Conservation (phyloP, 2,113 vertebrate genomes). For the Tamias sibiricus region DNA sequence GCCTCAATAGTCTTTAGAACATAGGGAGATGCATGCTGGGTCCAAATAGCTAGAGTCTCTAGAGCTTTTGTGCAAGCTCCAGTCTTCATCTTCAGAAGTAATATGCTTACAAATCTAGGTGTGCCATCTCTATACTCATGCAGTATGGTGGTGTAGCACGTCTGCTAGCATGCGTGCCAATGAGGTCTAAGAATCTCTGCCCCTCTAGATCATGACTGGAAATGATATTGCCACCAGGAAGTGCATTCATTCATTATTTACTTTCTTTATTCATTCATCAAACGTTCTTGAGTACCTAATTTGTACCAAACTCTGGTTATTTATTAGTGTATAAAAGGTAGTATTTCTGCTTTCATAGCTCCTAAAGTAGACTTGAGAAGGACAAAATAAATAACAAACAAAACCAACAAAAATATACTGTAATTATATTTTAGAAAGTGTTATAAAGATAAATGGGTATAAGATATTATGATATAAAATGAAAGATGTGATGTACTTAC, state of each 20-base stretch:
- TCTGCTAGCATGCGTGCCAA: not conserved
- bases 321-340: not conserved
- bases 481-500: not conserved
- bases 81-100: not conserved
- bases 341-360: not conserved
- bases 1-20: not conserved
- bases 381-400: not conserved
- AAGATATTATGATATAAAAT: not conserved
- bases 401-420: not conserved
- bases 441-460: not conserved
- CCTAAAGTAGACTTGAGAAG: not conserved
- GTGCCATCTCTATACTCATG: too few species aligned
- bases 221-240: not conserved
- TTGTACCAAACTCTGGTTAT: not conserved
- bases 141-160: too few species aligned
- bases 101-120: not conserved
- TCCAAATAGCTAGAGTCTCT: not conserved
- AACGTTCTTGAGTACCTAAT: not conserved
- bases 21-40: not conserved
- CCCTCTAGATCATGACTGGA: not conserved
- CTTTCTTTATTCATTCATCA: not conserved
- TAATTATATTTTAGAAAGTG: not conserved
- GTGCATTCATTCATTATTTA: not conserved
- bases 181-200: not conserved
- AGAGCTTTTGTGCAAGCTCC: accelerated